Evolutionary conservation across 53 echinoderm and acorn worm species (phyloP).

Genomic region (Glandiceps talaboti): DNA sequence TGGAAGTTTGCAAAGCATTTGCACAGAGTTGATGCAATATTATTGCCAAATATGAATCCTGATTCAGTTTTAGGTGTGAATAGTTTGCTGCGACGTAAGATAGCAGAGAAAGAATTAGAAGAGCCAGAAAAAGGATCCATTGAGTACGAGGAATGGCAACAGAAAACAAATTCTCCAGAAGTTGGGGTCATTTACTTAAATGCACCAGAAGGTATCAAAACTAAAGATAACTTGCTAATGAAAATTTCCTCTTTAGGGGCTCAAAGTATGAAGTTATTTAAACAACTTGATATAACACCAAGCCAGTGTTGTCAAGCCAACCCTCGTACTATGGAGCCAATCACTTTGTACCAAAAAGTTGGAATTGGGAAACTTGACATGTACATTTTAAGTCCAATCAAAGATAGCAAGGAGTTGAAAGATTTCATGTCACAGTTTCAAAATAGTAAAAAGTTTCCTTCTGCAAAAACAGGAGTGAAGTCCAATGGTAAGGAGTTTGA

Average conservation of each 20-base stretch:
- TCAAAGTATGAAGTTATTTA: constrained; percentile 54
- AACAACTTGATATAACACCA: constrained; percentile 73
- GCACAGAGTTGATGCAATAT: constrained; percentile 86
- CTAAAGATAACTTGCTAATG: constrained; percentile 40
- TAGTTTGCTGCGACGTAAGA: constrained; percentile 80
- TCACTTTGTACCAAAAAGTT: constrained; percentile 94
- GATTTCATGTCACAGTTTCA: constrained; percentile 90
- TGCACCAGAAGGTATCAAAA: constrained; percentile 72
- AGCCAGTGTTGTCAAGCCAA: constrained; percentile 49
- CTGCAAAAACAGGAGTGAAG: constrained; percentile 87
- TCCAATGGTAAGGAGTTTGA: constrained; percentile 89
- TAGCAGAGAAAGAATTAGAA: constrained; percentile 62
- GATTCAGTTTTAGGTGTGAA: constrained; percentile 81
- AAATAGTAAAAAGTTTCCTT: constrained; percentile 60
- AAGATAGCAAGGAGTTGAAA: constrained; percentile 91
- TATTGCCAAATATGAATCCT: constrained; percentile 76
- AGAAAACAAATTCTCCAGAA: constrained; percentile 93
- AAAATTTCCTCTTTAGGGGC: constrained; percentile 66
- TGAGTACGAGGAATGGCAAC: constrained; percentile 78
- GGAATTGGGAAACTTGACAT: constrained; percentile 95
- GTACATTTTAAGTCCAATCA: constrained; percentile 80
- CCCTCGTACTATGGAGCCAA: constrained; percentile 78
- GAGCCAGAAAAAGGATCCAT: constrained; percentile 67
- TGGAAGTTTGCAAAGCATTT: constrained; percentile 99
- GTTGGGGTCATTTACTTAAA: constrained; percentile 93